phyloP scores from a whole-genome alignment of 2,797 vertebrate species.

The Enteromius paludinosus region DNA sequence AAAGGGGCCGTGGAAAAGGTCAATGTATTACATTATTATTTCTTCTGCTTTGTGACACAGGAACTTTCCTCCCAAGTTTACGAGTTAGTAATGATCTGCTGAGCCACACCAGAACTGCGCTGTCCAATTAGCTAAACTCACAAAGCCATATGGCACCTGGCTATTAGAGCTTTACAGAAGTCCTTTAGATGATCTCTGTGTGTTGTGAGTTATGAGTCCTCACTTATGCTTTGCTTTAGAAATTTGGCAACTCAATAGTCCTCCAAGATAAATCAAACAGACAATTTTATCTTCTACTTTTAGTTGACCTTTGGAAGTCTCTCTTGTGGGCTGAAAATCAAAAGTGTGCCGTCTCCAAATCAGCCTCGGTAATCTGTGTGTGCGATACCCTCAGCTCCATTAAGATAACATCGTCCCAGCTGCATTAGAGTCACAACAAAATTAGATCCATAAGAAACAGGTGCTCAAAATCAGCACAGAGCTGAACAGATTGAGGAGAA shows the following conservation, averaged over 20 bases:
- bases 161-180: slow-evolving; percentile 16
- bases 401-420: slow-evolving; percentile 30
- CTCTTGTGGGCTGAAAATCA: slow-evolving; percentile 22
- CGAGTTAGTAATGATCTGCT: slow-evolving; percentile 61
- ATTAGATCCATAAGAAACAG: slow-evolving; percentile 42
- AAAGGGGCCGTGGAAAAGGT: slow-evolving; percentile 77
- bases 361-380: slow-evolving; percentile 19
- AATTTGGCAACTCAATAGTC: slow-evolving; percentile 23
- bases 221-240: slow-evolving; percentile 9
- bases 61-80: slow-evolving; percentile 57
- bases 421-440: slow-evolving; percentile 33
- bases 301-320: slow-evolving; percentile 35
- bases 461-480: slow-evolving; percentile 38
- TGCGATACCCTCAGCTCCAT: not conserved
- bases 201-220: slow-evolving; percentile 14
- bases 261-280: slow-evolving; percentile 15
- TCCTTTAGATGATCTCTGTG: not conserved
- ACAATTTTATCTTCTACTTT: slow-evolving; percentile 25
- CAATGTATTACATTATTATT: slow-evolving; percentile 74
- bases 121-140: slow-evolving; percentile 50
- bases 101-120: slow-evolving; percentile 27
- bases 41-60: slow-evolving; percentile 70
- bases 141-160: slow-evolving; percentile 25
- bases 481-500: slow-evolving; percentile 29
- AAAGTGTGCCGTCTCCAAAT: slow-evolving; percentile 16